Evolutionary conservation across 2,797 vertebrate genomes (phyloP).

Genomic region (Xiphorhynchus erythropygius): DNA sequence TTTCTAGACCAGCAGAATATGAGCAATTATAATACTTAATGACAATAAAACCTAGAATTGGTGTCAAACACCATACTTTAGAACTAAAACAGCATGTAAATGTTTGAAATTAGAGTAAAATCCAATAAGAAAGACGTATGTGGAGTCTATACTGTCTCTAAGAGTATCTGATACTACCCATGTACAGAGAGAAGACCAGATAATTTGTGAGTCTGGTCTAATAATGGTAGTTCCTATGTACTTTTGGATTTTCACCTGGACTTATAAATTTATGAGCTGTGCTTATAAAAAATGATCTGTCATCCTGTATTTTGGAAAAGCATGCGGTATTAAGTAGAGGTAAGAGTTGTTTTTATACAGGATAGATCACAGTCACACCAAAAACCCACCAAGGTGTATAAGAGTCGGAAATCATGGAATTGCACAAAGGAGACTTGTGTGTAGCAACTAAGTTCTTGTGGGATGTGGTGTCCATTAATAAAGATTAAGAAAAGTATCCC

Average conservation of each 20-base stretch:
- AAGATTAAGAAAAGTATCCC: background rate
- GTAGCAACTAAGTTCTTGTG: background rate
- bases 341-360: background rate
- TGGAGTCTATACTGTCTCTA: background rate
- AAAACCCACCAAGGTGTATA: background rate
- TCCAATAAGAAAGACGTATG: background rate
- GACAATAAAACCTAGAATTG: background rate
- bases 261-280: background rate
- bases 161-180: background rate
- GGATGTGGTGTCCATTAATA: background rate
- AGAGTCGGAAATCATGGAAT: background rate
- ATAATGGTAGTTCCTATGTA: background rate
- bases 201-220: background rate
- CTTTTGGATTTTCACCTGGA: background rate
- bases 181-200: background rate
- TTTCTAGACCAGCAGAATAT: background rate
- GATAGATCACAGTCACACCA: background rate
- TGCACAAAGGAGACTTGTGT: background rate
- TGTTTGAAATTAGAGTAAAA: background rate
- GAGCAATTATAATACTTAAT: background rate
- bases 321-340: background rate
- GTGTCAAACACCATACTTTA: background rate
- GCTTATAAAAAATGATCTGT: background rate
- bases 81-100: background rate
- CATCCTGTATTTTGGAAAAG: background rate